Percentiles rank a stretch among this genome's conserved stretches.
These are phyloP conservation scores for Pomatorhinus ruficollis DNA, from an alignment of 2,113 vertebrate species.

Conservation along the genomic window DNA sequence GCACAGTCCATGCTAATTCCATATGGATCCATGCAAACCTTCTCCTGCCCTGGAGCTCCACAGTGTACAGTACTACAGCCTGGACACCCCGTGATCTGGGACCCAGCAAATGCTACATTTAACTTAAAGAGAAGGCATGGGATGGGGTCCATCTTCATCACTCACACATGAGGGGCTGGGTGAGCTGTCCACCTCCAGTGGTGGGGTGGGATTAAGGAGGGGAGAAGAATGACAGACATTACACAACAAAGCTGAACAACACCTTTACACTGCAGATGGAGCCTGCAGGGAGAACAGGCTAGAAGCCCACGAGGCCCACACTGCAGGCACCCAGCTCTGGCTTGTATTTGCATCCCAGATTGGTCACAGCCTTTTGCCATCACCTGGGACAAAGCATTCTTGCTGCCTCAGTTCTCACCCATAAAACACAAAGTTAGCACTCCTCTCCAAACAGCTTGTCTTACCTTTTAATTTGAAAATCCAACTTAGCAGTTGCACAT, in stretches of 20 bases:
- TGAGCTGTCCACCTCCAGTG: background rate
- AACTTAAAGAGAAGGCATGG: background rate
- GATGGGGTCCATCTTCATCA: background rate
- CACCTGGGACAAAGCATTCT: background rate
- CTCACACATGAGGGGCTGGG: background rate
- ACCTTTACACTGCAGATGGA: fast-evolving
- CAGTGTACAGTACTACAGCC: background rate
- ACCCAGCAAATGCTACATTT: background rate
- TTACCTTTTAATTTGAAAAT: background rate
- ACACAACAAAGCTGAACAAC: background rate
- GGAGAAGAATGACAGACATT: background rate
- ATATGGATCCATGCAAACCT: fast-evolving
- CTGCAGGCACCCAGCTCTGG: background rate
- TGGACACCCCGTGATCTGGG: background rate
- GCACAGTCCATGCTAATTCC: fast-evolving
- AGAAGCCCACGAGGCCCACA: background rate
- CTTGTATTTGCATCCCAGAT: background rate
- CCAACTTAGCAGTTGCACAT: background rate
- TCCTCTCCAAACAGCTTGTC: background rate
- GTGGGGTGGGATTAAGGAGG: background rate
- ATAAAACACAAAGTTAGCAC: background rate
- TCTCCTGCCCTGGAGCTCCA: background rate
- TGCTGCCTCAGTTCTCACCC: background rate
- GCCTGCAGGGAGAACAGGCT: background rate
- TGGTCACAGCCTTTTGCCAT: background rate